Evolutionary conservation across 2,797 vertebrate species (phyloP).

Genomic region (Micropoecilia bifurca): DNA sequence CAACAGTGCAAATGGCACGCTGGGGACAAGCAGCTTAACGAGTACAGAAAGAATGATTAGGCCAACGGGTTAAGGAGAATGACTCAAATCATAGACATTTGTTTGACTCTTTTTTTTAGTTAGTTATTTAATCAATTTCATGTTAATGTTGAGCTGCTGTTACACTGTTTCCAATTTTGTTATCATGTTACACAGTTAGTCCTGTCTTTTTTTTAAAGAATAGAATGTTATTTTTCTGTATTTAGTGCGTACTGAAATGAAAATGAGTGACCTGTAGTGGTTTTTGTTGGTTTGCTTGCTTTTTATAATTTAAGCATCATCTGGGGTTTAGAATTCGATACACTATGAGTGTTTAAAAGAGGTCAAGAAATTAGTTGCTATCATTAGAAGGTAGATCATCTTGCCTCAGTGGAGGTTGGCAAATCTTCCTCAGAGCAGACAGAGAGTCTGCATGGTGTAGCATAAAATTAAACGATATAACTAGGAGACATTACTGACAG

Average conservation of each 20-base stretch:
- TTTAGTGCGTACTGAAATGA: neutral
- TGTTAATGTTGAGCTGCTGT: constrained; percentile 2
- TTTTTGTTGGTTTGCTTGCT: neutral
- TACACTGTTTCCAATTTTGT: constrained; percentile 46
- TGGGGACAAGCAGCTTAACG: constrained; percentile 22
- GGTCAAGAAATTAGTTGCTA: neutral
- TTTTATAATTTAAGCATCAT: neutral
- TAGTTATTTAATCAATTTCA: constrained; percentile 29
- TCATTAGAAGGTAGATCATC: neutral
- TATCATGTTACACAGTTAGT: constrained; percentile 2
- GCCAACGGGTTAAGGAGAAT: constrained; percentile 13
- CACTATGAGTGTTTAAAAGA: neutral
- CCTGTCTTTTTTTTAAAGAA: neutral
- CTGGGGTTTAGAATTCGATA: neutral
- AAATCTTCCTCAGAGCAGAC: neutral
- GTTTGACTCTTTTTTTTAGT: constrained; percentile 22
- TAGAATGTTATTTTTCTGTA: neutral
- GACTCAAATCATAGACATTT: constrained; percentile 24
- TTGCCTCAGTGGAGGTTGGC: neutral
- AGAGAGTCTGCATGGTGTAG: neutral
- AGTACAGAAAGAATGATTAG: constrained; percentile 37
- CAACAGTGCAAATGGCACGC: constrained; percentile 39
- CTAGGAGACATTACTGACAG: neutral
- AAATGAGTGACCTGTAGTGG: neutral
- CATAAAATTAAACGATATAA: neutral